Evolutionary conservation across 1,140 invertebrate species (phyloP).

Genomic region (Hermetia illucens): DNA sequence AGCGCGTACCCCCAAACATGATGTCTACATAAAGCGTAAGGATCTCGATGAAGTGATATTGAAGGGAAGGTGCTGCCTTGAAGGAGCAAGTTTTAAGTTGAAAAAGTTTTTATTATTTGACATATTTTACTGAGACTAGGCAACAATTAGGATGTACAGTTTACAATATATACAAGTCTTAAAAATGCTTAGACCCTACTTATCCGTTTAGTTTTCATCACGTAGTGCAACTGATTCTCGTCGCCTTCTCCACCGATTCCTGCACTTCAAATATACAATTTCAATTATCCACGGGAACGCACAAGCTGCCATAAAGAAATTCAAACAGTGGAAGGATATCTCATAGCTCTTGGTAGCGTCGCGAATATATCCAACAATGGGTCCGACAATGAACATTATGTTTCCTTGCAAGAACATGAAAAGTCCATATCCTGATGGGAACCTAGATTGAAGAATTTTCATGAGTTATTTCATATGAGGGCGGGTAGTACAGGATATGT

Average conservation of each 20-base stretch:
- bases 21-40: too few relatives aligned
- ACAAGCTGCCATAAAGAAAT: slow-evolving; percentile 25
- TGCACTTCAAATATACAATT: slow-evolving; percentile 5
- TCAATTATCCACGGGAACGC: slow-evolving; percentile 25
- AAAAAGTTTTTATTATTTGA: too few relatives aligned
- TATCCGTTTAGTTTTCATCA: too few relatives aligned
- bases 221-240: background rate
- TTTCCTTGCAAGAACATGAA: slow-evolving; percentile 43
- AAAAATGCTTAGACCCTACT: too few relatives aligned
- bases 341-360: slow-evolving; percentile 23
- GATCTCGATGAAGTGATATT: too few relatives aligned
- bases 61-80: too few relatives aligned
- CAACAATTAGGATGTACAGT: too few relatives aligned
- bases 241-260: background rate
- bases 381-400: slow-evolving; percentile 22
- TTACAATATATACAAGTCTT: too few relatives aligned
- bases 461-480: background rate
- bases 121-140: too few relatives aligned
- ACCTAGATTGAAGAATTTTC: slow-evolving; percentile 12
- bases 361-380: slow-evolving; percentile 24
- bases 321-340: slow-evolving; percentile 26
- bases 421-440: slow-evolving; percentile 46
- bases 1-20: too few relatives aligned
- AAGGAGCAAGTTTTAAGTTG: too few relatives aligned
- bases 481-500: too few relatives aligned